Conservation (phyloP, 1,140 invertebrate species). For the Mya arenaria region DNA sequence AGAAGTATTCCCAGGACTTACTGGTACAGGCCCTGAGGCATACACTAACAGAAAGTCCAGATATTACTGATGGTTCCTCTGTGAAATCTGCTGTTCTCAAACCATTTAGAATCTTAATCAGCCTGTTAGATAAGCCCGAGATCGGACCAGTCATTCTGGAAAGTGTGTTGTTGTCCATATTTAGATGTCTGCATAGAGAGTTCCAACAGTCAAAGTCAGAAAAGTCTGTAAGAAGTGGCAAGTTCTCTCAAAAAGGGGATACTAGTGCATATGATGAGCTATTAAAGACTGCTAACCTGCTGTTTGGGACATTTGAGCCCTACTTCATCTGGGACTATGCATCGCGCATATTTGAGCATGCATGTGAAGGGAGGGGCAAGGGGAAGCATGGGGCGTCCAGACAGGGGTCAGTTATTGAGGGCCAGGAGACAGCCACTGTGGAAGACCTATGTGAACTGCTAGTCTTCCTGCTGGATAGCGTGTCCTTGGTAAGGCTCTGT, state of each 20-base stretch:
- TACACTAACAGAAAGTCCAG: constrained; percentile 79
- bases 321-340: constrained; percentile 94
- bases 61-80: constrained; percentile 17
- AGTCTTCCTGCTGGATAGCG: constrained; percentile 90
- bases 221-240: constrained; percentile 35
- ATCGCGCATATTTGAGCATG: constrained; percentile 86
- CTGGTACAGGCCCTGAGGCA: constrained; percentile 82
- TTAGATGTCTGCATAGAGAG: constrained; percentile 84
- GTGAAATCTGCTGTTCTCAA: constrained; percentile 82
- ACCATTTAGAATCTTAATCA: constrained; percentile 93
- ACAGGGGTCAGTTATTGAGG: not conserved
- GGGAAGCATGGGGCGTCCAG: constrained; percentile 27
- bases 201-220: constrained; percentile 58
- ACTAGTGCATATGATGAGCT: constrained; percentile 81
- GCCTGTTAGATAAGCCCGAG: constrained; percentile 94
- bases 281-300: constrained; percentile 91
- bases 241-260: constrained; percentile 55
- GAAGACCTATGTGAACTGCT: constrained; percentile 86
- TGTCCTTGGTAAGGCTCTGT: constrained; percentile 84
- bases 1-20: constrained; percentile 86
- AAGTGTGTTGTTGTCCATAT: constrained; percentile 92
- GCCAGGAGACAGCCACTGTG: constrained; percentile 70
- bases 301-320: constrained; percentile 92
- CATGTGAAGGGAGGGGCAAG: constrained; percentile 80
- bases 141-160: constrained; percentile 93